Evolutionary conservation across 23 tunicate species (phyloP), one percentile per base, ranked within the genome.

Genomic region (Styela clava): DNA sequence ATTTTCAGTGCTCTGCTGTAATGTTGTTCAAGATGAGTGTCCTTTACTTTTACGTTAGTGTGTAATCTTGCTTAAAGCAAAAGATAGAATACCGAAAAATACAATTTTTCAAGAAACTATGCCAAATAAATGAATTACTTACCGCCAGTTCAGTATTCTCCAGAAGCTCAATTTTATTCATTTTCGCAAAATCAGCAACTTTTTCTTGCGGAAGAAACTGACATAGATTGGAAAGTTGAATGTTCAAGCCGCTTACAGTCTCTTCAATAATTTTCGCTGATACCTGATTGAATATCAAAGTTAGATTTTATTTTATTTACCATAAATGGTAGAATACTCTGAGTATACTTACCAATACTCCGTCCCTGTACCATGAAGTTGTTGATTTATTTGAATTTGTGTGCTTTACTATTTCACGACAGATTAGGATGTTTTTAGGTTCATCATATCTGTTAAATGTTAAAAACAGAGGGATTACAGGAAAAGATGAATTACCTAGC

Each of bases 171-270:
- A 86, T 83, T 64, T 91, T 86, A 76, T 91, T 91, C 90, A 91
- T 86, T 68, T 86, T 86, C 1, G 97, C 90, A 83, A 94, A 94
- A 77, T 94, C 98, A 12, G 88, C 77, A 3, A 94, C 98, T 61
- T 87, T 67, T 82, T 94, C 98, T 64, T 94, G 98, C 0, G 94
- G 94, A 22, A 94, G 73, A 52, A 94, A 94, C 87, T 94, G 98
- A 64, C 92, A 88, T 12, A 94, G 69, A 71, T 94, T 94, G 5
- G 85, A 72, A 33, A 94, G 78, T 29, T 84, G 79, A 37, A 88
- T 82, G 69, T 88, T 94, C 24, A 83, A 77, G 35, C 85, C 78
- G 35, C 64, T 31, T 21, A 84, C 89, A 34, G 78, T n/a, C 63
- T 91, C 90, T 52, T 91, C 90, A 63, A 91, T 56, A 32, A 68